Conservation (phyloP, 2,888 invertebrate genomes). For the Apodemia zela region DNA sequence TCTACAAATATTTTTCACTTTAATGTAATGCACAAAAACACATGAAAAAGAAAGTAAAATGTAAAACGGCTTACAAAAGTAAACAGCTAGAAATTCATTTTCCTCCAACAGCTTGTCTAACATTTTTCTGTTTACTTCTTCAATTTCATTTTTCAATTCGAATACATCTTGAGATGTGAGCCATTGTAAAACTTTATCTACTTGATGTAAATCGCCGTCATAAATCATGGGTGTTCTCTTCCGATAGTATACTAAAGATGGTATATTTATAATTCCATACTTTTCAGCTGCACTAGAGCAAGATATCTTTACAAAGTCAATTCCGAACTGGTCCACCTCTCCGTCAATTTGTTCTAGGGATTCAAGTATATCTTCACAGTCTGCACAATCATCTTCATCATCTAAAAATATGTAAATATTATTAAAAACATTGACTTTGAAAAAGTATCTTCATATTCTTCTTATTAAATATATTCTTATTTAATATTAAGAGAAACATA, state of each 20-base stretch:
- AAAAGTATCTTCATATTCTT: too few relatives aligned
- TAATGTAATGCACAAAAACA: not conserved
- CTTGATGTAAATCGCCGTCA: conserved; percentile 93
- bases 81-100: conserved; percentile 96
- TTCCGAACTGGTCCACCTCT: conserved; percentile 95
- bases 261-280: conserved; percentile 90
- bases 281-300: conserved; percentile 90
- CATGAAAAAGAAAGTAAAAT: not conserved
- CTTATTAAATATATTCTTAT: too few relatives aligned
- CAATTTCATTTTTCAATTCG: conserved; percentile 97
- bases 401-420: conserved; percentile 40
- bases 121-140: conserved; percentile 98
- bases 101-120: conserved; percentile 96
- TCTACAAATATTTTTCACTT: conserved; percentile 74
- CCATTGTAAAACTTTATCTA: conserved; percentile 92
- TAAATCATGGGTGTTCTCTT: conserved; percentile 90
- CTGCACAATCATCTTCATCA: conserved; percentile 94
- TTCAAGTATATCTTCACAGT: conserved; percentile 94
- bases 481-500: too few relatives aligned
- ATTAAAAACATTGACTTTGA: not conserved
- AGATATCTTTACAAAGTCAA: conserved; percentile 95
- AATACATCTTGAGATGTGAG: conserved; percentile 96
- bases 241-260: conserved; percentile 93
- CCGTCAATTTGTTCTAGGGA: conserved; percentile 96
- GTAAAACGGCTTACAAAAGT: conserved; percentile 89